phyloP scores from a whole-genome alignment of 2,888 invertebrate genomes.

The Notodonta ziczac region DNA sequence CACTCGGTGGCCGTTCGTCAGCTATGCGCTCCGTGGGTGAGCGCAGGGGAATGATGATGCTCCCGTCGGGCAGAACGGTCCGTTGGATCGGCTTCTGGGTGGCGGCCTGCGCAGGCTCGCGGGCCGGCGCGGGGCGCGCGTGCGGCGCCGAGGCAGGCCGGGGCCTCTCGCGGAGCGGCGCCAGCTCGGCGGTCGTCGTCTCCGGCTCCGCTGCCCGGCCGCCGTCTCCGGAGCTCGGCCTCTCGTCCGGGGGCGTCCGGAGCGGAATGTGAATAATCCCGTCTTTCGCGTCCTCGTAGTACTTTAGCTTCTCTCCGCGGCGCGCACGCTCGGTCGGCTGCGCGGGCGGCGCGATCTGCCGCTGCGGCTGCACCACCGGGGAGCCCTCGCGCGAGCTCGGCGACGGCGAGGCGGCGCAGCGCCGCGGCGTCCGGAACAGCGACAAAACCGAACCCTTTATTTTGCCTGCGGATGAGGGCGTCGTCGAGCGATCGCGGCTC shows the following conservation, averaged over 20 bases:
- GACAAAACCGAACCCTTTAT: conserved; percentile 87
- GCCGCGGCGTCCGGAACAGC: conserved; percentile 85
- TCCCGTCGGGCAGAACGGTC: conserved; percentile 82
- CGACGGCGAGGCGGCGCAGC: conserved; percentile 62
- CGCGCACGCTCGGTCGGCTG: conserved; percentile 33
- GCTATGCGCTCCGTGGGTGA: conserved; percentile 71
- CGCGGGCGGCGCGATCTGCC: conserved; percentile 48
- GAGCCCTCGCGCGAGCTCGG: conserved; percentile 67
- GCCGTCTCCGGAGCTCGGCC: conserved; percentile 53
- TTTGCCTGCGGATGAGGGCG: conserved; percentile 83
- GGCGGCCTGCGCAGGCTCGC: conserved; percentile 56
- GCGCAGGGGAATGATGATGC: conserved; percentile 83
- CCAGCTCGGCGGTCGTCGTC: conserved; percentile 15
- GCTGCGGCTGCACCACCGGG: conserved; percentile 56
- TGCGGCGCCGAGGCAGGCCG: conserved; percentile 50
- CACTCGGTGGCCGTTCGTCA: conserved; percentile 31
- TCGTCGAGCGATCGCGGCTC: conserved; percentile 86
- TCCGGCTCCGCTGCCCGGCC: conserved; percentile 36
- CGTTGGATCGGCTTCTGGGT: conserved; percentile 63
- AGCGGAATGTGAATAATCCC: conserved; percentile 89
- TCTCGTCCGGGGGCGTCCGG: conserved; percentile 89
- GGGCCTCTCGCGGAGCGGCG: conserved; percentile 37
- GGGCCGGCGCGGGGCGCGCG: conserved; percentile 49
- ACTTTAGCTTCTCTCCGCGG: conserved; percentile 72
- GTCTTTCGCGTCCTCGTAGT: conserved; percentile 87